A percentile compares a stretch with the other conserved stretches of the same genome.
These are phyloP conservation scores for Vimba vimba DNA, from an alignment of 2,113 vertebrate genomes.

Conservation along the genomic window DNA sequence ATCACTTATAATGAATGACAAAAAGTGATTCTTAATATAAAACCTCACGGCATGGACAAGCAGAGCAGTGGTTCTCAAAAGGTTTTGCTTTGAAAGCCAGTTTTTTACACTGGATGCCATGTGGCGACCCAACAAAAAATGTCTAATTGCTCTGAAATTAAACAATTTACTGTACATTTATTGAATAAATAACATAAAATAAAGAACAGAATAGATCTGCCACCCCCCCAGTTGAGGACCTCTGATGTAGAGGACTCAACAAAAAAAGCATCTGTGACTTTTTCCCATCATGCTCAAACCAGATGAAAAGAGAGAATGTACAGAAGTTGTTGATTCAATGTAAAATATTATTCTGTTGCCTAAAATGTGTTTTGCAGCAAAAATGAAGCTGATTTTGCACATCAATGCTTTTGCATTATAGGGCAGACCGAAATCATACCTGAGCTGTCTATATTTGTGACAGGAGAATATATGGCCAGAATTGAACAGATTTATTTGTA, in stretches of 20 bases:
- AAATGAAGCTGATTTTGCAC: slow-evolving; percentile 30
- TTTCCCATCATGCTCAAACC: neutral
- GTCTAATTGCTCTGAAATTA: neutral
- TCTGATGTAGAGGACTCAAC: neutral
- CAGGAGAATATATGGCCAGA: neutral
- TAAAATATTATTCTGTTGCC: slow-evolving; percentile 18
- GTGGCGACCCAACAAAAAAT: neutral
- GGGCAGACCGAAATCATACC: slow-evolving; percentile 27
- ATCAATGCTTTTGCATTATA: slow-evolving; percentile 30
- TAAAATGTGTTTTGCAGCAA: neutral
- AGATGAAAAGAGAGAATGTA: slow-evolving; percentile 2
- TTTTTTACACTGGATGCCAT: neutral
- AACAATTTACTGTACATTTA: neutral
- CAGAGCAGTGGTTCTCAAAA: neutral
- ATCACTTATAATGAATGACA: slow-evolving; percentile 19
- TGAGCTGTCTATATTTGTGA: slow-evolving; percentile 30
- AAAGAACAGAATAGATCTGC: neutral
- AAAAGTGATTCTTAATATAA: slow-evolving; percentile 1
- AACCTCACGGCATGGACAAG: neutral
- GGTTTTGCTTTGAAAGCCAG: neutral
- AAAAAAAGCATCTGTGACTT: neutral
- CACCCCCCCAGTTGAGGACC: neutral
- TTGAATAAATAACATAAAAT: neutral
- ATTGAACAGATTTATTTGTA: slow-evolving; percentile 12
- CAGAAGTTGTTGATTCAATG: neutral